phyloP scores from a whole-genome alignment of 2,888 invertebrate genomes.

The Masnerella sp. region DNA sequence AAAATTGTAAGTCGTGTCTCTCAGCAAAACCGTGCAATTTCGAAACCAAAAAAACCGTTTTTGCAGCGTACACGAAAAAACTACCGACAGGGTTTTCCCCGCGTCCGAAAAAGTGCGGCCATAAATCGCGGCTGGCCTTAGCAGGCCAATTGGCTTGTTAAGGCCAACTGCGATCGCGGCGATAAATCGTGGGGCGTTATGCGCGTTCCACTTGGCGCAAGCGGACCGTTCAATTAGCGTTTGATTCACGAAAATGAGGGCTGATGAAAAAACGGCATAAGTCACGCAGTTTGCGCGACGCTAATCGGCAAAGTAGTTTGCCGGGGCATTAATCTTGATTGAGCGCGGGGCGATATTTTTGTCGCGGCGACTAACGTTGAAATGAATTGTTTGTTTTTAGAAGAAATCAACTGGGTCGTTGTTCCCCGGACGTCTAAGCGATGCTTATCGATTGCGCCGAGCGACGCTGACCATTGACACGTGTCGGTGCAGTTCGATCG shows the following conservation, averaged over 20 bases:
- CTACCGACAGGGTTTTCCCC: too few species aligned
- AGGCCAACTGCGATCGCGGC: slow-evolving; percentile 1
- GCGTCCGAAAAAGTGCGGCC: too few species aligned
- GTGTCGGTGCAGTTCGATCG: slow-evolving; percentile 53
- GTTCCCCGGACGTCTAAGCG: slow-evolving; percentile 20
- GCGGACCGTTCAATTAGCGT: slow-evolving; percentile 9
- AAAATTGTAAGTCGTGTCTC: too few species aligned
- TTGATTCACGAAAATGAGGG: slow-evolving; percentile 29
- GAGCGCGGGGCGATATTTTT: neutral
- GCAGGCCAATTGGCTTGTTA: too few species aligned
- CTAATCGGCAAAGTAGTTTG: too few species aligned
- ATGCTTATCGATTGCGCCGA: slow-evolving; percentile 40
- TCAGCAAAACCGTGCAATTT: too few species aligned
- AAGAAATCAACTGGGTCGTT: slow-evolving; percentile 31
- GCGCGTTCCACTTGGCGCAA: slow-evolving; percentile 8
- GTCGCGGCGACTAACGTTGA: neutral
- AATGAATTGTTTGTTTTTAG: slow-evolving; percentile 20
- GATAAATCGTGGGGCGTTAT: slow-evolving; percentile 17
- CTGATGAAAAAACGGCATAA: slow-evolving; percentile 49
- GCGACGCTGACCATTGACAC: slow-evolving; percentile 57
- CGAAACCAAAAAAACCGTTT: too few species aligned
- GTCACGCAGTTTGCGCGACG: slow-evolving; percentile 15
- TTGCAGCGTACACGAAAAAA: too few species aligned
- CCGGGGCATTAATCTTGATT: too few species aligned
- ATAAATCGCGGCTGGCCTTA: too few species aligned